These are phyloP conservation scores for Nemopilema nomurai DNA, from an alignment of 30 jellyfish, hydroid and myxozoan genomes.

Conservation along the genomic window DNA sequence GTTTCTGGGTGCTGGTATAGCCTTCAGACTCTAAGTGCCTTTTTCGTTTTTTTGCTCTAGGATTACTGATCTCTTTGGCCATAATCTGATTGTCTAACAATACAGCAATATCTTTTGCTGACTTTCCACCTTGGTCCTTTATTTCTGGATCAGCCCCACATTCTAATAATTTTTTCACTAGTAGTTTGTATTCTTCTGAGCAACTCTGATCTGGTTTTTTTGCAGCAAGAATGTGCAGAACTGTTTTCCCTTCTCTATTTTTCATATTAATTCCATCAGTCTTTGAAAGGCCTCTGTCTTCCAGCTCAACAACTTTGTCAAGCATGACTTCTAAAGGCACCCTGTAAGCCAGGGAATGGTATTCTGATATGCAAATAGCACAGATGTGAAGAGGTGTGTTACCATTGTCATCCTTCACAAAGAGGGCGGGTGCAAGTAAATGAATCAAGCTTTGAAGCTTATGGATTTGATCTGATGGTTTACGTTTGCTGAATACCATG, in stretches of 20 bases:
- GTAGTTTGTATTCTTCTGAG: slow-evolving; percentile 2
- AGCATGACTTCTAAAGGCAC: slow-evolving; percentile 42
- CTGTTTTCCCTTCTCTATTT: slow-evolving; percentile 51
- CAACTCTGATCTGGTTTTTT: background rate
- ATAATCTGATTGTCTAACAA: background rate
- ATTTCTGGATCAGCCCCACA: slow-evolving; percentile 47
- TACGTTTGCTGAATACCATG: background rate
- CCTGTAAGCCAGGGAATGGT: slow-evolving; percentile 1
- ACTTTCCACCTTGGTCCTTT: slow-evolving; percentile 24
- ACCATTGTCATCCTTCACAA: slow-evolving; percentile 58
- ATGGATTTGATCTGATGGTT: background rate
- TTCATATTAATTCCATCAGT: slow-evolving; percentile 37
- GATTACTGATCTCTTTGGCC: slow-evolving; percentile 6
- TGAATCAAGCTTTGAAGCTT: slow-evolving; percentile 29
- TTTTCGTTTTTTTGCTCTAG: background rate
- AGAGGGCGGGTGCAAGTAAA: slow-evolving; percentile 60
- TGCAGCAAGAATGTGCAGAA: slow-evolving; percentile 52
- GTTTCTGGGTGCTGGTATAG: background rate
- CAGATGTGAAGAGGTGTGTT: slow-evolving; percentile 87
- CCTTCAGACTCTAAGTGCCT: background rate
- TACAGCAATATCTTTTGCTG: slow-evolving; percentile 35
- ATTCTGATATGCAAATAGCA: slow-evolving; percentile 43
- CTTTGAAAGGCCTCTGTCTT: slow-evolving; percentile 3
- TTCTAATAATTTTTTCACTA: slow-evolving; percentile 23
- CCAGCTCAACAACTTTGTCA: slow-evolving; percentile 23